Evolutionary conservation across 2,797 vertebrate species (phyloP), one percentile per base, ranked within the genome.

Genomic region (Melanotaenia trifasciata): DNA sequence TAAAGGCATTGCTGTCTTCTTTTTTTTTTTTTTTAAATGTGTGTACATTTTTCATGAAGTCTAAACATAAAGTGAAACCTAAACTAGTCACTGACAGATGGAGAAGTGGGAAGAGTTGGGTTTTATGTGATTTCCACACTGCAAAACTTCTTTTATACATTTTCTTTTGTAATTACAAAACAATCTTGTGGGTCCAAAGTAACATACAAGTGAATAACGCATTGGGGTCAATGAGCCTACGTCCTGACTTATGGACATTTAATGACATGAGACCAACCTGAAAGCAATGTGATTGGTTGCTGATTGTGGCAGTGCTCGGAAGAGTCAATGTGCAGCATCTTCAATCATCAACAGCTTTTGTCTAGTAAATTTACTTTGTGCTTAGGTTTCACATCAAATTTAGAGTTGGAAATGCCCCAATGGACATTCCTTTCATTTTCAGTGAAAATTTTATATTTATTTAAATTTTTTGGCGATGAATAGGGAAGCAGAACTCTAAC

Each of bases 311-410:
- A 28, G 28, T 33, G 14, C 7, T 64, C 12, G 2, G 32, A 43
- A 56, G 36, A 45, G 36, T 57, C 32, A 11, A 43, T 12, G 16
- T 64, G 24, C 20, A 72, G 7, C 35, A 18, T 54, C 13, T 62
- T 66, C 56, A 67, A 57, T 68, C 18, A 64, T 26, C 67, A 4
- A 71, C 51, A 45, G 58, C 36, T 67, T 64, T 57, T 11, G 4
- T 12, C 32, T 33, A 33, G 32, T 16, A 14, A 28, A 73, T 51
- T 47, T 63, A 58, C 3, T 53, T 32, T 63, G 67, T 72, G 16
- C 16, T 57, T 33, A 65, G n/a, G 33, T 50, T 64, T 26, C 43
- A 16, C 50, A 30, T 20, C 33, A 64, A 64, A 54, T 8, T 14
- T 13, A 38, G 1, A 35, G n/a, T n/a, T 73, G 13, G 26, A 67